A percentile compares a stretch with the other conserved stretches of the same genome.
These are phyloP conservation scores for Perodicticus potto DNA, from an alignment of 2,797 vertebrate species.

Conservation along the genomic window DNA sequence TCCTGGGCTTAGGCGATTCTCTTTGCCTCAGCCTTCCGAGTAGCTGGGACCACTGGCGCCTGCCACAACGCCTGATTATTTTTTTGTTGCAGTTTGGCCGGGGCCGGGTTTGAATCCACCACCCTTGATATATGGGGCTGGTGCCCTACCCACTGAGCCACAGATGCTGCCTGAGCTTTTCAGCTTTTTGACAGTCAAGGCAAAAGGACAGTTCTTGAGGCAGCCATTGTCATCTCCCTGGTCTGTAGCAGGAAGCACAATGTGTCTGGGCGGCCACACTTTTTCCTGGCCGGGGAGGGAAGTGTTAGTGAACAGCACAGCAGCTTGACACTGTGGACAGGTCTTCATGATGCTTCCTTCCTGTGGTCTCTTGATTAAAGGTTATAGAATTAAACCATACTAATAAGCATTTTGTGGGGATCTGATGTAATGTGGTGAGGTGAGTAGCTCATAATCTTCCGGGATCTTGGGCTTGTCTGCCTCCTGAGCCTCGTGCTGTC, in stretches of 20 bases:
- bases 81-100: too few species aligned
- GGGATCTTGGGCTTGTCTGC: not conserved
- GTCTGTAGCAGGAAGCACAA: not conserved
- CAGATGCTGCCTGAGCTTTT: not conserved
- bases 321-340: not conserved
- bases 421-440: not conserved
- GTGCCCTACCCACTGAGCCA: too few species aligned
- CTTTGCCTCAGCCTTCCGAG: too few species aligned
- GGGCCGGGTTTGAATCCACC: too few species aligned
- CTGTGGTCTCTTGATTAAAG: not conserved
- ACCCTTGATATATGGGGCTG: too few species aligned
- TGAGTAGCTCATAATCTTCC: not conserved
- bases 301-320: not conserved
- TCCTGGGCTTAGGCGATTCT: too few species aligned
- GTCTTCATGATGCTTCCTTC: not conserved
- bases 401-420: not conserved
- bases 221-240: not conserved
- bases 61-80: too few species aligned
- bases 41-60: too few species aligned
- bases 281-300: not conserved
- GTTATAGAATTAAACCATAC: not conserved
- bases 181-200: slow-evolving; percentile 29
- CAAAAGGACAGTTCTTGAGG: not conserved
- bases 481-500: not conserved
- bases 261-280: not conserved